Percentiles rank a stretch among this genome's conserved stretches.
phyloP scores from a whole-genome alignment of 1,140 invertebrate species.

The Calephelis nemesis region DNA sequence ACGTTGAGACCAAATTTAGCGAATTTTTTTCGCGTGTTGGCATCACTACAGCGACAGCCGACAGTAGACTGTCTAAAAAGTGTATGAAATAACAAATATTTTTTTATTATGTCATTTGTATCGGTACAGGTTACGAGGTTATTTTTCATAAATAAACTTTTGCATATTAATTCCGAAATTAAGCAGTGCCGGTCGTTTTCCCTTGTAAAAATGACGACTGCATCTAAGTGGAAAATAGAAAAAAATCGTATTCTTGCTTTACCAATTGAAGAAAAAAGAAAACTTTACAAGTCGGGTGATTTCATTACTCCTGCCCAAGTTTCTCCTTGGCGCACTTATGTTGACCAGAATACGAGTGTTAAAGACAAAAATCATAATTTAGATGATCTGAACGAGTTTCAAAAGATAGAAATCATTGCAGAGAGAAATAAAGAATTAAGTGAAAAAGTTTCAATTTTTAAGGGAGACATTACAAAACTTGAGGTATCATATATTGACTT shows the following conservation, averaged over 20 bases:
- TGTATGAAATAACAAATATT: no score
- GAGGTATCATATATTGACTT: constrained; percentile 75
- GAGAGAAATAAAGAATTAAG: constrained; percentile 72
- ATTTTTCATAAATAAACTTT: not conserved
- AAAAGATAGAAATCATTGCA: constrained; percentile 63
- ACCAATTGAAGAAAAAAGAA: constrained; percentile 55
- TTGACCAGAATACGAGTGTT: constrained; percentile 61
- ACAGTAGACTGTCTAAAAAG: no score
- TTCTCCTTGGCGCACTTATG: constrained; percentile 81
- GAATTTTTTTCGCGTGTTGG: no score
- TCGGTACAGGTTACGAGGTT: not conserved
- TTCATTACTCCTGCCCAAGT: constrained; percentile 64
- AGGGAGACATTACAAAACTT: constrained; percentile 92
- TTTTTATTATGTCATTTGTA: not conserved
- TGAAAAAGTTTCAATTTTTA: constrained; percentile 84
- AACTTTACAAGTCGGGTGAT: constrained; percentile 48
- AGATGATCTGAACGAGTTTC: constrained; percentile 61
- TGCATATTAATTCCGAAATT: not conserved
- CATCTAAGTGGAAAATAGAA: constrained; percentile 53
- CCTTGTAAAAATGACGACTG: constrained; percentile 48
- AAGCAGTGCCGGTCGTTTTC: constrained; percentile 17
- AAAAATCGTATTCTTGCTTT: constrained; percentile 49
- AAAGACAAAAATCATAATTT: constrained; percentile 48
- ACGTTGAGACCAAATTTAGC: no score
- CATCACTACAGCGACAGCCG: no score